Conservation (phyloP, 2,888 invertebrate genomes). For the Aleiodes testaceus region DNA sequence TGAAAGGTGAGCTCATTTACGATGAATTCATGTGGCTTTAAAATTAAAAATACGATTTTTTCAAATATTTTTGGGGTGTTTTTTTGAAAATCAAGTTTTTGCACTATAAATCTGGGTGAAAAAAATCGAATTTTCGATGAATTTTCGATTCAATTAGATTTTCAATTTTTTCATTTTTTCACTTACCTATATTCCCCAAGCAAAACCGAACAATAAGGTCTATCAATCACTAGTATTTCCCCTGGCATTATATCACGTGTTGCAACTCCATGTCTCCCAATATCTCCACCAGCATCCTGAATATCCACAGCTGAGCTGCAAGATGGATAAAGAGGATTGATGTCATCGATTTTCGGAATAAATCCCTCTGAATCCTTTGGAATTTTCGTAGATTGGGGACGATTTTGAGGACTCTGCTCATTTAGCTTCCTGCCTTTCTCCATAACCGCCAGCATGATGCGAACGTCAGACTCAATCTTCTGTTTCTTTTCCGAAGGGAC, state of each 20-base stretch:
- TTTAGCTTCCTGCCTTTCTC: slow-evolving; percentile 76
- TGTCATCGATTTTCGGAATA: slow-evolving; percentile 67
- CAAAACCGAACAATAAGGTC: slow-evolving; percentile 82
- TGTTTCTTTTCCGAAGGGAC: slow-evolving; percentile 78
- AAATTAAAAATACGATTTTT: too few species aligned
- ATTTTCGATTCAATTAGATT: too few species aligned
- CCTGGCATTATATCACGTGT: slow-evolving; percentile 81
- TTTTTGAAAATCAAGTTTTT: too few species aligned
- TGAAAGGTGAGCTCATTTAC: too few species aligned
- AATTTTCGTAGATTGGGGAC: slow-evolving; percentile 53
- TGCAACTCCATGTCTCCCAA: slow-evolving; percentile 85
- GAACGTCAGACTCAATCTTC: slow-evolving; percentile 80
- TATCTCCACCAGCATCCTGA: slow-evolving; percentile 75
- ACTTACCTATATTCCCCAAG: slow-evolving; percentile 79
- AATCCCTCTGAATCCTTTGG: slow-evolving; percentile 66
- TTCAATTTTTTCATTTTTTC: too few species aligned
- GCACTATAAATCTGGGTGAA: background rate
- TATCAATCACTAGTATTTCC: slow-evolving; percentile 82
- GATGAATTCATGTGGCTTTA: too few species aligned
- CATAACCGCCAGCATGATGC: slow-evolving; percentile 82
- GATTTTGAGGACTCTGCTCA: slow-evolving; percentile 48
- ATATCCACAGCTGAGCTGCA: slow-evolving; percentile 80
- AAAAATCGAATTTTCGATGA: too few species aligned
- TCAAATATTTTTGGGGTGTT: too few species aligned
- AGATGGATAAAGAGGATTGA: slow-evolving; percentile 76